Base-by-base conservation (phyloP, 2,113 vertebrate species). In the Meriones unguiculatus region DNA sequence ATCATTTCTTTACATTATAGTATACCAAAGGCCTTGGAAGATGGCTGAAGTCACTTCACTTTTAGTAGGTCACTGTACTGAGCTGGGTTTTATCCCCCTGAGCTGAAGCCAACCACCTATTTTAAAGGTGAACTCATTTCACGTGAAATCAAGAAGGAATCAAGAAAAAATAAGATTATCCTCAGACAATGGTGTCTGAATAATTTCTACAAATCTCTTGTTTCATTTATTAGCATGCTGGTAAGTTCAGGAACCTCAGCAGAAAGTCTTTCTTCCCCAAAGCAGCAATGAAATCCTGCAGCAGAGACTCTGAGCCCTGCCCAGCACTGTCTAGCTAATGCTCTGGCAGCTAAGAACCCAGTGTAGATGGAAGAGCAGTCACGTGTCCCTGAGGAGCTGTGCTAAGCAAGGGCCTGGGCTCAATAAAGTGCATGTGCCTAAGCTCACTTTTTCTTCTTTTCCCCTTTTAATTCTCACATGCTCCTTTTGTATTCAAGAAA, bases 361-460 rank as follows among this genome's bases (percentile, higher is more conserved):
- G 0, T 1, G 1, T 7, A 0, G 7, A 0, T 7, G 50, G 62
- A 41, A 20, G 1, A 22, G 5, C 8, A 76, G 14, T 7, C 52
- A 38, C 59, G 41, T 69, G 84, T 57, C 93, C 20, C 5, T 10
- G 14, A 65, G 87, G 77, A 84, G 84, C 96, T 95, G 85, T 13
- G 62, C 35, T 67, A 92, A 75, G 20, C 15, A 78, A 85, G 18
- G 30, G 15, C 7, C 52, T 64, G 38, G 3, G 28, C 30, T 90
- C 64, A 67, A 59, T 20, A 20, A 76, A 88, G 14, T 5, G 1
- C 3, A 0, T 95, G 52, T 65, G 84, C 77, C 12, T 94, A 28
- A 22, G 38, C 46, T 90, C 97, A 97, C 95, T 97, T 89, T 92
- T 65, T 65, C 77, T 59, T 97, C 17, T 93, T 97, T 97, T 95